A percentile compares a stretch with the other conserved stretches of the same genome.
phyloP scores from a whole-genome alignment of 2,797 vertebrate genomes.

The Thunnus albacares region DNA sequence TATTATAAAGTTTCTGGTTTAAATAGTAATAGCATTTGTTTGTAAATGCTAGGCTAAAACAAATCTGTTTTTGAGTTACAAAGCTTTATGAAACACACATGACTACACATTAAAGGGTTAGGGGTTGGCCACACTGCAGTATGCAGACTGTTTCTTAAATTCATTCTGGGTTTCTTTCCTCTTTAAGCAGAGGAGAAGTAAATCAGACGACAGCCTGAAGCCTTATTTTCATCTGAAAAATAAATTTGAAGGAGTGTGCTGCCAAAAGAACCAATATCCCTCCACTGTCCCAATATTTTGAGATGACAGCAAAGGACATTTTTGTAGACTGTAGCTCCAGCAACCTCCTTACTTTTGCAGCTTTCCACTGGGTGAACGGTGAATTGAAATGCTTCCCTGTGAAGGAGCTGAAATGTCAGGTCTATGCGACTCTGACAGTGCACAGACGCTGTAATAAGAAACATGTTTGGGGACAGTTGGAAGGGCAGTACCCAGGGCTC shows the following conservation, averaged over 20 bases:
- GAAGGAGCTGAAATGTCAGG: slow-evolving; percentile 66
- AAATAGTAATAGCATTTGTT: slow-evolving; percentile 39
- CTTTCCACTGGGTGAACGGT: slow-evolving; percentile 47
- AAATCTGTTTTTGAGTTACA: slow-evolving; percentile 56
- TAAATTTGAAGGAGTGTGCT: slow-evolving; percentile 49
- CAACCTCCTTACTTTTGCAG: slow-evolving; percentile 37
- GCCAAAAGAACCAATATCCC: slow-evolving; percentile 50
- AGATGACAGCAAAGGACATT: slow-evolving; percentile 61
- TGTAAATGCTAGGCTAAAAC: slow-evolving; percentile 43
- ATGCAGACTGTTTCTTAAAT: slow-evolving; percentile 37
- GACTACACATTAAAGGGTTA: slow-evolving; percentile 44
- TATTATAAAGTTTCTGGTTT: slow-evolving; percentile 34
- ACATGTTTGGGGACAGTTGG: slow-evolving; percentile 60
- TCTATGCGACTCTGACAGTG: slow-evolving; percentile 60
- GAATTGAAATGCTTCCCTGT: slow-evolving; percentile 47
- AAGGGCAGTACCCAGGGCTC: slow-evolving; percentile 56
- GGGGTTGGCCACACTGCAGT: slow-evolving; percentile 43
- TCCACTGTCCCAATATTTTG: slow-evolving; percentile 42
- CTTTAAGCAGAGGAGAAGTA: slow-evolving; percentile 50
- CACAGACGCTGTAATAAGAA: slow-evolving; percentile 54
- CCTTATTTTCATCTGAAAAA: slow-evolving; percentile 60
- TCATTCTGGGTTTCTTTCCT: slow-evolving; percentile 43
- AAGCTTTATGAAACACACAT: slow-evolving; percentile 47
- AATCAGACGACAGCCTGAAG: slow-evolving; percentile 59
- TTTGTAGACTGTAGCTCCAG: slow-evolving; percentile 26